phyloP scores from a whole-genome alignment of 2,888 invertebrate species.

The Apoderus coryli region DNA sequence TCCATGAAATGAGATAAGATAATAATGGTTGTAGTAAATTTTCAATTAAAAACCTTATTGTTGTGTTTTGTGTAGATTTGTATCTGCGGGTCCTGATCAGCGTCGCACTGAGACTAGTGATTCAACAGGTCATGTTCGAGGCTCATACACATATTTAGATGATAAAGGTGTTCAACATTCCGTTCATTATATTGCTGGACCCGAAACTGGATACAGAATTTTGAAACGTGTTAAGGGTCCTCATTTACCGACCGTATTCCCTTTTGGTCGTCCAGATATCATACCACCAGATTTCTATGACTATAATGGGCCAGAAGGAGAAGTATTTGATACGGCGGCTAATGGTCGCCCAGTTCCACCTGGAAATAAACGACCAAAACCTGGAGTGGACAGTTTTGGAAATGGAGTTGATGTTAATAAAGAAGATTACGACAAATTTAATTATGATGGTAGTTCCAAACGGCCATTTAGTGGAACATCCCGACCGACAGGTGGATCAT shows the following conservation, averaged over 20 bases:
- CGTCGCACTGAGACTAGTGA: conserved; percentile 60
- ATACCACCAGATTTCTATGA: conserved; percentile 31
- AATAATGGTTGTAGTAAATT: no score
- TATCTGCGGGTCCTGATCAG: conserved; percentile 63
- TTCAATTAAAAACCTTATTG: conserved; percentile 5
- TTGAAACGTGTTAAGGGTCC: conserved; percentile 57
- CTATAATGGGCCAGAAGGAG: conserved; percentile 19
- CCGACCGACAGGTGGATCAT: no score
- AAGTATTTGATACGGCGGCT: conserved; percentile 36
- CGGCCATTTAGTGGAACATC: no score
- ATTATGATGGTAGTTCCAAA: no score
- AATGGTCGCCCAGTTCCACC: conserved; percentile 31
- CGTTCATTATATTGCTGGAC: conserved; percentile 66
- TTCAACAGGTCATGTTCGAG: conserved; percentile 54
- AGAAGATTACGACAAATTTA: conserved; percentile 12
- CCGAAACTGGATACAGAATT: conserved; percentile 62
- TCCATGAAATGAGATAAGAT: neutral
- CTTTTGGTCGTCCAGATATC: conserved; percentile 36
- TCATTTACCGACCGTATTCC: conserved; percentile 44
- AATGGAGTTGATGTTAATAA: conserved; percentile 12
- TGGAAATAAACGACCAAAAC: conserved; percentile 11
- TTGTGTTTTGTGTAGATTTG: conserved; percentile 37
- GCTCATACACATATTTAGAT: conserved; percentile 64
- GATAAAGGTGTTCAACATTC: conserved; percentile 64
- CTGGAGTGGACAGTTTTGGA: no score